Conservation (phyloP, 2,113 vertebrate species). For the Pontoporia blainvillei region DNA sequence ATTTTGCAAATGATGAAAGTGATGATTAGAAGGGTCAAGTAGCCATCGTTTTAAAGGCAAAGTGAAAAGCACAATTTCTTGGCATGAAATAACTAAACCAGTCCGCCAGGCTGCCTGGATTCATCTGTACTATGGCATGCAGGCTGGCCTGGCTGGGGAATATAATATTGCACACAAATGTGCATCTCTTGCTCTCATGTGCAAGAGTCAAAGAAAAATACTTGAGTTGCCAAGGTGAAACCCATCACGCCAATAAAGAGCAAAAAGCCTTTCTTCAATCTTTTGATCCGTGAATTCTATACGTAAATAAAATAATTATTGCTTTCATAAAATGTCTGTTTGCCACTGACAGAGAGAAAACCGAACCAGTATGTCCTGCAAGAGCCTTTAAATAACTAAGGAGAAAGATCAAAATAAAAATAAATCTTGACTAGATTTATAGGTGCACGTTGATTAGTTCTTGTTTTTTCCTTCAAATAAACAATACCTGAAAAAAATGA, state of each 20-base stretch:
- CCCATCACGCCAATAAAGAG: background rate
- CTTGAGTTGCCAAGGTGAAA: background rate
- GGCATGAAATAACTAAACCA: background rate
- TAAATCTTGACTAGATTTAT: constrained; percentile 51
- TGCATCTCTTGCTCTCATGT: background rate
- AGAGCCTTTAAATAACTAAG: constrained; percentile 33
- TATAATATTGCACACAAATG: rapidly evolving
- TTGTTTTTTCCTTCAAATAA: constrained; percentile 45
- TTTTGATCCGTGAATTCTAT: background rate
- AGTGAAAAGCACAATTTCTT: background rate
- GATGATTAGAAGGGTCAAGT: background rate
- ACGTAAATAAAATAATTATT: constrained; percentile 27
- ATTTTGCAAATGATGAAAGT: background rate
- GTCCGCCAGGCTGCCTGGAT: too few relatives aligned
- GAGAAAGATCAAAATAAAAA: constrained; percentile 58
- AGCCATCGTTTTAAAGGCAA: background rate
- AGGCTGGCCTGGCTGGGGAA: background rate
- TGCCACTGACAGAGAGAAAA: background rate
- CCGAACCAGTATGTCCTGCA: background rate
- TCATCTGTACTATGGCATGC: rapidly evolving
- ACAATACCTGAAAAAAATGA: constrained; percentile 51
- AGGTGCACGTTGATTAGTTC: constrained; percentile 30
- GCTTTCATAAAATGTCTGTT: constrained; percentile 27
- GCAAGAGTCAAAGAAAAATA: background rate
- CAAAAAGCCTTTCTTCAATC: background rate